A percentile compares a stretch with the other conserved stretches of the same genome.
phyloP scores from a whole-genome alignment of 2,797 vertebrate species.

The Xiphophorus birchmanni region DNA sequence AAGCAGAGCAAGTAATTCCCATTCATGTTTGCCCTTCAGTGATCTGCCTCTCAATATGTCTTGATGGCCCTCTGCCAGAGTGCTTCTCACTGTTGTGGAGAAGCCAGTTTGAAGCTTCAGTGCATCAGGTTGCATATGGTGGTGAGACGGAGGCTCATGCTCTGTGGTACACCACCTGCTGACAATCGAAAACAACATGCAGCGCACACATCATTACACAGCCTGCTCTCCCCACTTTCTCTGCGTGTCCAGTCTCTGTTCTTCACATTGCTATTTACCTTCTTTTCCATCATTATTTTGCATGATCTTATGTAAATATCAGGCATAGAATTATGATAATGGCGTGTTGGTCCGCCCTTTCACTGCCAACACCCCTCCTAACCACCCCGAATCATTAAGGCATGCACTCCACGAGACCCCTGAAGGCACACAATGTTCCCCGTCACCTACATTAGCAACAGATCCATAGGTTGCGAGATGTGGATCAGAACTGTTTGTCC shows the following conservation, averaged over 20 bases:
- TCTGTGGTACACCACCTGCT: conserved; percentile 55
- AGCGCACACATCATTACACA: conserved; percentile 45
- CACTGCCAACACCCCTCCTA: neutral
- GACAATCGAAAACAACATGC: conserved; percentile 52
- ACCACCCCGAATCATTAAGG: neutral
- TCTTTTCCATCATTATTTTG: conserved; percentile 1
- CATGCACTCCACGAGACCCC: neutral
- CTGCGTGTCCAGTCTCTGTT: conserved; percentile 36
- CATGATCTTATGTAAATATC: neutral
- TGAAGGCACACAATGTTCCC: neutral
- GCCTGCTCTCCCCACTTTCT: conserved; percentile 35
- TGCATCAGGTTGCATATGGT: conserved; percentile 65
- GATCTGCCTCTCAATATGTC: conserved; percentile 28
- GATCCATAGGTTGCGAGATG: neutral
- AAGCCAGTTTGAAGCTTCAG: conserved; percentile 59
- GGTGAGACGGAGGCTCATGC: conserved; percentile 48
- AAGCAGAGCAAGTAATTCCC: conserved; percentile 32
- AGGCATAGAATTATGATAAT: neutral
- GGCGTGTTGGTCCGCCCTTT: neutral
- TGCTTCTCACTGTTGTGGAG: conserved; percentile 36
- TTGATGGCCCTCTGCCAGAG: conserved; percentile 23
- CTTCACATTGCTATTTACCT: conserved; percentile 17
- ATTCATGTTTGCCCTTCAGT: conserved; percentile 41
- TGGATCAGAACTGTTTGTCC: neutral
- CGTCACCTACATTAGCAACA: neutral